Evolutionary conservation across 2,888 invertebrate species (phyloP), one percentile per base, ranked within the genome.

Genomic region (Watsonalla binaria): DNA sequence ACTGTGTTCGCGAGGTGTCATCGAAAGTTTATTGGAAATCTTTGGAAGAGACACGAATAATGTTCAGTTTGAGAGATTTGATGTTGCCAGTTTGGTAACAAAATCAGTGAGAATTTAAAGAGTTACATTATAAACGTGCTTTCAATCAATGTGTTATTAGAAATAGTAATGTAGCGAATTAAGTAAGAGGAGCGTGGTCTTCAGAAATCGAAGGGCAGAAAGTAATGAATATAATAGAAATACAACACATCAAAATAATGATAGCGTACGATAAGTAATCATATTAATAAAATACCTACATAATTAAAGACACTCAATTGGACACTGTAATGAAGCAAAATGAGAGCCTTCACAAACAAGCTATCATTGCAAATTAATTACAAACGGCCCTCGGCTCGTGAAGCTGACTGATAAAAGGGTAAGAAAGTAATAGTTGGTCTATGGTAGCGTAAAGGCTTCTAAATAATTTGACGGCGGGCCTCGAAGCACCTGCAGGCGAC

Each of bases 401-500:
- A 49, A 49, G 14, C 49, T 37, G 15, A 34, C 14, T 9, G 34
- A 34, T 15, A 39, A 9, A 49, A 49, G 7, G 37, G 37, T 37
- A 39, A 49, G 49, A 48, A 35, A 48, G 39, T 49, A 13, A 39
- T 49, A 49, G n/a, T 48, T 48, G 37, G 49, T 49, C 39, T 49
- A 49, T 54, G 61, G 60, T 61, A 61, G 51, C 51, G 54, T 61
- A 61, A 61, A 65, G 63, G 66, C 68, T 72, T 71, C 76, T 76
- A 77, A 78, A 79, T 79, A 78, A 78, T 74, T 78, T 75, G 77
- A 74, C 72, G 72, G 63, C 65, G 64, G 59, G 66, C 60, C 54
- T 57, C 53, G 58, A 66, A 75, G 78, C 79, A 82, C 83, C 82
- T 86, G 83, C 76, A 78, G 75, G 72, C 73, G 73, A 65, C 75